Base-by-base conservation (phyloP, 2,888 invertebrate species). In the Drosophila putrida region DNA sequence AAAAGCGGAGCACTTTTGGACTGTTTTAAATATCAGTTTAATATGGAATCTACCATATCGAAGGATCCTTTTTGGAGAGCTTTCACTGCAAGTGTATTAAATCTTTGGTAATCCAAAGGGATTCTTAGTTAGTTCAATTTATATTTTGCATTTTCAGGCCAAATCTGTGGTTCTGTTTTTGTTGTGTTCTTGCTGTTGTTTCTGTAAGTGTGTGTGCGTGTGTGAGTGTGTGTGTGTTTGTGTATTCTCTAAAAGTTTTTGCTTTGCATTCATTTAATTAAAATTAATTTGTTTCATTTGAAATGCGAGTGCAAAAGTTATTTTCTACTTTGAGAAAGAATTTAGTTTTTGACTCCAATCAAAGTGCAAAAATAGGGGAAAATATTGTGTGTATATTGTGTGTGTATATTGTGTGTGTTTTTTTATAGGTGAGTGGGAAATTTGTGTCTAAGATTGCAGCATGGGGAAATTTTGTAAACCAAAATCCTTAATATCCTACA, bases 281-380 rank as follows among this genome's bases (percentile, higher is more conserved):
- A 58, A 41, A 25, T 44, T 41, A 9, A 20, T 67, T 49, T 43
- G 31, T 8, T 10, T 54, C 33, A 6, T 9, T 54, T 44, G 15
- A 46, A 47, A 43, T 25, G 54, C 70, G 44, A 38, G 77, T 62
- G 71, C 66, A 64, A 38, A 62, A 51, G 25, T 59, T 46, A n/a
- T 25, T 41, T 38, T 49, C 80, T 81, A 81, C 82, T 59, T 64
- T 60, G 63, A 49, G 43, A 58, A 68, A 35, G 35, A 44, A 63
- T 38, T 43, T 47, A 41, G 31, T 8, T 62, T 46, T 50, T 20
- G 8, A 20, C 54, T 71, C 39, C 43, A 66, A 70, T 70, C 46
- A 69, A 62, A 68, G 83, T 82, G 81, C 81, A 80, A 79, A 71
- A 49, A 43, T 43, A 25, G 46, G 27, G 27, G 15, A 13, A 57